Base-by-base conservation (phyloP, 1,140 invertebrate genomes). In the Danaus plexippus region DNA sequence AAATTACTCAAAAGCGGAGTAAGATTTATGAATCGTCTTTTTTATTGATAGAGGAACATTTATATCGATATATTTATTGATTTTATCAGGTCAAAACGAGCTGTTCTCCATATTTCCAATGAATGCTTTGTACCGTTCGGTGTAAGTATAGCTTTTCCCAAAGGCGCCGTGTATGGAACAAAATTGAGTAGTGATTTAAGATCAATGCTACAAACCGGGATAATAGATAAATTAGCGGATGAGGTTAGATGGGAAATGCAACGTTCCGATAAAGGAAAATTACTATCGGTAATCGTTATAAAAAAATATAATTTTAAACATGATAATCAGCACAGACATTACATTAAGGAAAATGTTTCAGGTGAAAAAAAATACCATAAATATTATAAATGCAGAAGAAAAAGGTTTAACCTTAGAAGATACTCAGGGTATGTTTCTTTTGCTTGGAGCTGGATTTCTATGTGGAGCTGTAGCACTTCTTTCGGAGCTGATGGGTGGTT, bases 341-440 rank as follows among this genome's bases (percentile, higher is more conserved):
- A 9, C n/a, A 11, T 46, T 51, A n/a, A 40, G 18, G 43, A 11
- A 47, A 48, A 43, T 52, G n/a, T 57, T 69, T 43, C 54, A 86
- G 83, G 78, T 66, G 1, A 64, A 53, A 11, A 59, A 56, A 12
- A 65, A 69, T 43, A 57, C 59, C 4, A 41, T 77, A 11, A 77
- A 85, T 73, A 64, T 80, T 61, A 58, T 87, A 54, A 68, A 85
- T 55, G 75, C 88, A 10, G 90, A 92, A 78, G 92, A 94, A 73
- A 88, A 92, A 52, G 90, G 91, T 47, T 67, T 94, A 15, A 91
- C 91, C 0, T 80, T 94, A 43, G 92, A 93, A 67, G 93, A 94
- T 60, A 93, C 92, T 2, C 92, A 93, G 84, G 93, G 93, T 7
- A 94, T 94, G 91, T 94, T 94, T 68, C 75, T 94, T 8, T 83